These are phyloP conservation scores for Micrasema longulum DNA, from an alignment of 1,140 invertebrate genomes.

Conservation along the genomic window DNA sequence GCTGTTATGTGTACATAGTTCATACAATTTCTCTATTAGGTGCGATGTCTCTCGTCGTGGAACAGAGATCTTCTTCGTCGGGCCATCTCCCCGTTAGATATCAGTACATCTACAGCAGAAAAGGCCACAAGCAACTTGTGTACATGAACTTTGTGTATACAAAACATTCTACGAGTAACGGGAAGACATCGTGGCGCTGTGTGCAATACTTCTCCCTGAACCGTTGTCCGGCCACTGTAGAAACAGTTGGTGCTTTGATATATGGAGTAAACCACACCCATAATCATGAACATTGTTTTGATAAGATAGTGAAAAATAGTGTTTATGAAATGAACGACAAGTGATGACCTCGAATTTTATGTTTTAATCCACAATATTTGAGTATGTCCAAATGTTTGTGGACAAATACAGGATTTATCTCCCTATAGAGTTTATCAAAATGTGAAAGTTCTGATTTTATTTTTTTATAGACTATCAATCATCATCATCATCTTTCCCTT, in stretches of 20 bases:
- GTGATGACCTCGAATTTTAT: no score
- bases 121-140: conserved; percentile 67
- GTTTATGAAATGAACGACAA: conserved; percentile 63
- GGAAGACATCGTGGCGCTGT: conserved; percentile 67
- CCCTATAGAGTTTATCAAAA: no score
- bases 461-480: no score
- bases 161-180: conserved; percentile 67
- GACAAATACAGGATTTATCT: no score
- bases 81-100: conserved; percentile 61
- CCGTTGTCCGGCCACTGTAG: conserved; percentile 65
- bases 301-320: conserved; percentile 65
- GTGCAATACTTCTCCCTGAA: conserved; percentile 67
- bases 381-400: no score
- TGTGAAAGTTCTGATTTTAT: no score
- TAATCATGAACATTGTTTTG: conserved; percentile 66
- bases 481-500: no score
- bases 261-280: conserved; percentile 66
- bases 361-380: no score
- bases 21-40: conserved; percentile 56
- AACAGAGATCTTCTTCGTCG: conserved; percentile 57
- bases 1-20: no score
- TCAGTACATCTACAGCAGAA: conserved; percentile 67
- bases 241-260: conserved; percentile 66
- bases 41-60: conserved; percentile 63
- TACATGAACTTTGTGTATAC: conserved; percentile 68